These are phyloP conservation scores for Callosobruchus maculatus DNA, from an alignment of 2,888 invertebrate genomes.

Conservation along the genomic window DNA sequence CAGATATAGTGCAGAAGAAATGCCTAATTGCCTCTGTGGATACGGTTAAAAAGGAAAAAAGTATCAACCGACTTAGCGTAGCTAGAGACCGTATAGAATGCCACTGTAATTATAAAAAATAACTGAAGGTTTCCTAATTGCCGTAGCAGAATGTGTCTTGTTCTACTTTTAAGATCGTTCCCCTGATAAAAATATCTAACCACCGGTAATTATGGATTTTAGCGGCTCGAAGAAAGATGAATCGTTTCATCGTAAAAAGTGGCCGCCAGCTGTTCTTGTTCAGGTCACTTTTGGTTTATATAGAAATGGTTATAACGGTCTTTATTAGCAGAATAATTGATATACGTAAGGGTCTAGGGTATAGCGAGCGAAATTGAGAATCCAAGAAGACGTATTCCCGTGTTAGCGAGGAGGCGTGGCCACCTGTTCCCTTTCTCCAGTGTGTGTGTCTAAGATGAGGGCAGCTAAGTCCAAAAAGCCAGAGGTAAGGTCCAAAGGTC, in stretches of 20 bases:
- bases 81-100: constrained; percentile 38
- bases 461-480: no score
- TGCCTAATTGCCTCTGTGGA: constrained; percentile 29
- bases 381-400: no score
- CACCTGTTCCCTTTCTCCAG: no score
- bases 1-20: constrained; percentile 9
- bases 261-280: background rate
- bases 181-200: background rate
- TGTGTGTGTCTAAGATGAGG: no score
- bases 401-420: no score
- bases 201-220: background rate
- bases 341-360: no score
- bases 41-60: constrained; percentile 29
- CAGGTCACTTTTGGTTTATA: background rate
- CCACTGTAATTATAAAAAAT: constrained; percentile 36
- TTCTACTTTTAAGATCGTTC: constrained; percentile 25
- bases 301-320: background rate
- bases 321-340: background rate
- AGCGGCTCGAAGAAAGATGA: background rate
- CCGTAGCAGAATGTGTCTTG: constrained; percentile 40
- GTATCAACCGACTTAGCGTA: constrained; percentile 26
- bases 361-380: no score
- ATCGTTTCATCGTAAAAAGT: background rate
- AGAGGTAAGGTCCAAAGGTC: no score
- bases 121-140: constrained; percentile 33